Base-by-base conservation (phyloP, 2,888 invertebrate species). In the Dynastes grantii region DNA sequence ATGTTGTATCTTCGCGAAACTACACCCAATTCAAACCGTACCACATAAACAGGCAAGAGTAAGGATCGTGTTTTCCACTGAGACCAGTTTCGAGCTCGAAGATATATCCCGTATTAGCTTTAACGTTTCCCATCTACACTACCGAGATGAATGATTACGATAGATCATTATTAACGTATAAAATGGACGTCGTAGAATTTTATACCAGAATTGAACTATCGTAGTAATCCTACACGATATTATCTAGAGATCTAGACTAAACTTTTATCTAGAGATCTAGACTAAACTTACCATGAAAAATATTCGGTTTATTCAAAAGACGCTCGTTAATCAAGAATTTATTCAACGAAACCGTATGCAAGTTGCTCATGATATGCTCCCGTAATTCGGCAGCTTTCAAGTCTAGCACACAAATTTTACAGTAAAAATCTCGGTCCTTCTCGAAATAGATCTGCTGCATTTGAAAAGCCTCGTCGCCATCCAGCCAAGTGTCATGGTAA, bases 401-500 rank as follows among this genome's bases (percentile, higher is more conserved):
- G 16, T 67, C 29, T 1, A 37, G 9, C n/a, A 63, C 22, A 37
- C 77, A 77, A 1, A 77, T 2, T 58, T 70, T 77, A 45, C 77
- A 77, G 16, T 71, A 70, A 55, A 53, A 77, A 40, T 49, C 40
- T 11, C 61, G 29, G 22, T 70, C 71, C n/a, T 51, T 63, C 22
- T 70, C 63, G 49, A 77, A 77, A 68, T 70, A 70, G 40, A 71
- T 49, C 37, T 77, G 77, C 32, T 77, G 61, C 49, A 63, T 40
- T 63, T 71, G 71, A 27, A 77, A 40, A 9, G 58, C 61, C 22
- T 49, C 45, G 16, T 77, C 29, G 22, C 51, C 67, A 9, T 53
- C 65, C 37, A 77, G 13, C 77, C 77, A 77, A n/a, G 45, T 63
- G 3, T 77, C 71, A 37, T 77, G 77, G 58, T 77, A 77, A 9